A percentile compares a stretch with the other conserved stretches of the same genome.
Evolutionary conservation across 2,888 invertebrate species (phyloP).

Genomic region (Pollenia amentaria): DNA sequence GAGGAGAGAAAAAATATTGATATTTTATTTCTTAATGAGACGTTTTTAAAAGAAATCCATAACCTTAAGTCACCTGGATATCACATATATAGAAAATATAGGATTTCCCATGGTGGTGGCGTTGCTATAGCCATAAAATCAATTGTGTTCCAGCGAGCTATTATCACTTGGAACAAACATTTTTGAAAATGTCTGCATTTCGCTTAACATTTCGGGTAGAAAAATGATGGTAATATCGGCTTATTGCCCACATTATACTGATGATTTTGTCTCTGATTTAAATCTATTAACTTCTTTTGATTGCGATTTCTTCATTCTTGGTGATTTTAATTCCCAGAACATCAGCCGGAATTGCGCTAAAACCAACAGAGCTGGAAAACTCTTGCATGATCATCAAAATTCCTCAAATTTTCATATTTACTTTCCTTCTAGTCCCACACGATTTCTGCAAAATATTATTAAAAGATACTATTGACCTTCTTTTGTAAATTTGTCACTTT

Average conservation of each 20-base stretch:
- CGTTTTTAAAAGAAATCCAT: slow-evolving; percentile 26
- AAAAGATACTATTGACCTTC: too few relatives aligned
- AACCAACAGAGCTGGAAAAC: background rate
- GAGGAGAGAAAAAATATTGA: slow-evolving; percentile 9
- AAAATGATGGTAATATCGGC: too few relatives aligned
- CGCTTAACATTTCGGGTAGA: too few relatives aligned
- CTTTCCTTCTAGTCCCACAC: too few relatives aligned
- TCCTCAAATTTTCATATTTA: too few relatives aligned
- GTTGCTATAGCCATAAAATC: slow-evolving; percentile 5
- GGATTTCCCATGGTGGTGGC: slow-evolving; percentile 4
- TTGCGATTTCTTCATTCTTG: slow-evolving; percentile 12
- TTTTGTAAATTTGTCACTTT: background rate
- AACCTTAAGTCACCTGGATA: slow-evolving; percentile 16
- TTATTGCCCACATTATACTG: slow-evolving; percentile 21
- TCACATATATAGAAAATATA: slow-evolving; percentile 25
- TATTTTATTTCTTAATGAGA: slow-evolving; percentile 17
- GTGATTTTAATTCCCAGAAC: slow-evolving; percentile 9
- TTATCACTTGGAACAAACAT: too few relatives aligned
- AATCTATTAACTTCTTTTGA: background rate
- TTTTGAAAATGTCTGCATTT: background rate
- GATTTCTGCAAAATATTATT: too few relatives aligned
- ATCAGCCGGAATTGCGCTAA: background rate
- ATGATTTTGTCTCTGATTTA: slow-evolving; percentile 2
- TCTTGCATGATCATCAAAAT: background rate
- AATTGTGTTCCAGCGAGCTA: background rate